Evolutionary conservation across 1,140 invertebrate genomes (phyloP).

Genomic region (Drosophila mojavensis): DNA sequence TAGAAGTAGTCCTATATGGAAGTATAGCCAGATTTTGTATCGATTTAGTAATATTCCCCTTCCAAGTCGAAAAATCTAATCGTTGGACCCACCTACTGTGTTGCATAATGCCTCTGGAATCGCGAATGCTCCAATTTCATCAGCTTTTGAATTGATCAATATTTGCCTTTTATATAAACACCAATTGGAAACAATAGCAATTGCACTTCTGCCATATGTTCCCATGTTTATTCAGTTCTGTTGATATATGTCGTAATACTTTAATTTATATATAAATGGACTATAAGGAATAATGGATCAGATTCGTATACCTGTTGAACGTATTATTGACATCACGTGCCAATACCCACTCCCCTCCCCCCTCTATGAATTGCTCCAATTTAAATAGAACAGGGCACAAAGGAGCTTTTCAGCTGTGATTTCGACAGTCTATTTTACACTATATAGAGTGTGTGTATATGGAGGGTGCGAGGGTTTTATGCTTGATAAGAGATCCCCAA

Average conservation of each 20-base stretch:
- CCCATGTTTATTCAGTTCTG: not conserved
- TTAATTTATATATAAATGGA: not conserved
- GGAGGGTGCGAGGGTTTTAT: conserved; percentile 4
- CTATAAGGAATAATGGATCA: not conserved
- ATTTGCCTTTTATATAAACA: not conserved
- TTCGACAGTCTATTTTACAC: too few relatives aligned
- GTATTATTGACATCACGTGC: not conserved
- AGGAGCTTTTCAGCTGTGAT: too few relatives aligned
- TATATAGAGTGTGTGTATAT: not conserved
- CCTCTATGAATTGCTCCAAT: too few relatives aligned
- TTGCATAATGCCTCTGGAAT: not conserved
- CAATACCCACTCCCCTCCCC: not conserved
- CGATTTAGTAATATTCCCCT: too few relatives aligned
- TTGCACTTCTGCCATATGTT: not conserved
- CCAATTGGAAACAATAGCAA: not conserved
- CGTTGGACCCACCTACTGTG: not conserved
- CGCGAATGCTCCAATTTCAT: not conserved
- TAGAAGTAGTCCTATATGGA: too few relatives aligned
- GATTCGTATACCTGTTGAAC: not conserved
- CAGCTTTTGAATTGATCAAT: not conserved
- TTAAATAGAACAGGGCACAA: too few relatives aligned
- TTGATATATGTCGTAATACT: not conserved
- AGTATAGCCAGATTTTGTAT: too few relatives aligned
- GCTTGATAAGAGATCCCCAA: conserved; percentile 34
- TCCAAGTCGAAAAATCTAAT: too few relatives aligned